Conservation (phyloP, 37 sponge, comb jelly and placozoan genomes). For the Cladorhizidae sp. region DNA sequence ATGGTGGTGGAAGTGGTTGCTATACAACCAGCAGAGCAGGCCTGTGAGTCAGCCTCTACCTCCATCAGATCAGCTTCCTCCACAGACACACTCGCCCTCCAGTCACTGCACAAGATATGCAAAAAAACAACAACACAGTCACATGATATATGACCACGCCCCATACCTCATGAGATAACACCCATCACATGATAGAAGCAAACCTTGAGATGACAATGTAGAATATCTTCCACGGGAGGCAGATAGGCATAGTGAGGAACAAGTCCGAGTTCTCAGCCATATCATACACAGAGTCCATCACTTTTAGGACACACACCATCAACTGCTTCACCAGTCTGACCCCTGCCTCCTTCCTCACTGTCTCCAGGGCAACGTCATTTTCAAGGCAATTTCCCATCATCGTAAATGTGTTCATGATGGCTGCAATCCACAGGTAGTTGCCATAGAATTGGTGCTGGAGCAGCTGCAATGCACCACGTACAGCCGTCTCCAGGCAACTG, state of each 20-base stretch:
- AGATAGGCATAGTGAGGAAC: slow-evolving; percentile 27
- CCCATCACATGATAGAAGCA: neutral
- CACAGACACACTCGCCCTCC: too few relatives aligned
- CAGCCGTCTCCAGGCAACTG: slow-evolving; percentile 20
- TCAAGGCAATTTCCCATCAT: slow-evolving; percentile 20
- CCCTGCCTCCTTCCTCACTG: slow-evolving; percentile 10
- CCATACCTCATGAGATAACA: neutral
- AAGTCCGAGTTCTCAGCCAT: slow-evolving; percentile 28
- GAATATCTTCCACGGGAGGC: slow-evolving; percentile 60
- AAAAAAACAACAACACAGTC: neutral
- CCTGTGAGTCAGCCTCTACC: too few relatives aligned
- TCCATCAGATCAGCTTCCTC: too few relatives aligned
- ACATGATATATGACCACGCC: too few relatives aligned
- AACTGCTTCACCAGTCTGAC: slow-evolving; percentile 24
- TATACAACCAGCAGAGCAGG: too few relatives aligned
- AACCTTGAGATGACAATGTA: slow-evolving; percentile 51
- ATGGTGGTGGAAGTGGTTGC: too few relatives aligned
- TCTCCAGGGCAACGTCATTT: neutral
- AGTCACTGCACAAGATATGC: neutral
- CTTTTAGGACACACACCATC: slow-evolving; percentile 25
- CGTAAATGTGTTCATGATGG: slow-evolving; percentile 16
- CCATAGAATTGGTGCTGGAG: slow-evolving; percentile 18
- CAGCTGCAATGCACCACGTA: slow-evolving; percentile 19
- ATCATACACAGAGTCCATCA: slow-evolving; percentile 29
- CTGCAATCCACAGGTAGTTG: slow-evolving; percentile 38